phyloP scores from a whole-genome alignment of 2,113 vertebrate species.

The Muntiacus muntjak region DNA sequence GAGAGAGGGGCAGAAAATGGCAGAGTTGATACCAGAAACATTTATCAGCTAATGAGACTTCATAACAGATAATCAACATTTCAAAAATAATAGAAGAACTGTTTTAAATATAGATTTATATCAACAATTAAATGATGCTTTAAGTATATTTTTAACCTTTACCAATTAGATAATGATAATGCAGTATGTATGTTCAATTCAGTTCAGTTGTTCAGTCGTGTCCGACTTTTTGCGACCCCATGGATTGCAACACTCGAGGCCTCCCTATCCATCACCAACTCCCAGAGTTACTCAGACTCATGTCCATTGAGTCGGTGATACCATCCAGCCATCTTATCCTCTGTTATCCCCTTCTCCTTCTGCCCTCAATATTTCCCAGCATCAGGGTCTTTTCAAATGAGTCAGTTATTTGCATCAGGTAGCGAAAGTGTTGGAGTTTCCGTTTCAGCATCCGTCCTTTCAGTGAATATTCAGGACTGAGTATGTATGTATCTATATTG shows the following conservation, averaged over 20 bases:
- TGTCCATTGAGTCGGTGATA: not conserved
- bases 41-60: not conserved
- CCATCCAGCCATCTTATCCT: not conserved
- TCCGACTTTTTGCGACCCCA: accelerated
- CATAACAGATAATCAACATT: not conserved
- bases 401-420: not conserved
- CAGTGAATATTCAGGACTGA: not conserved
- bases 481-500: not conserved
- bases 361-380: not conserved
- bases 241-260: accelerated
- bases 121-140: not conserved
- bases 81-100: not conserved
- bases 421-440: not conserved
- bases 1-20: not conserved
- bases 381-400: not conserved
- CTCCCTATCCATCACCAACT: not conserved
- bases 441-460: not conserved
- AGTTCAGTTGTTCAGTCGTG: accelerated
- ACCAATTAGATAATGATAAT: not conserved
- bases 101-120: not conserved
- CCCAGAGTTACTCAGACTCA: not conserved
- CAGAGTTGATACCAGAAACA: not conserved
- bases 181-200: not conserved
- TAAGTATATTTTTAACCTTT: not conserved
- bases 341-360: not conserved